phyloP scores from a whole-genome alignment of 2,888 invertebrate genomes.

The Onchidella celtica region DNA sequence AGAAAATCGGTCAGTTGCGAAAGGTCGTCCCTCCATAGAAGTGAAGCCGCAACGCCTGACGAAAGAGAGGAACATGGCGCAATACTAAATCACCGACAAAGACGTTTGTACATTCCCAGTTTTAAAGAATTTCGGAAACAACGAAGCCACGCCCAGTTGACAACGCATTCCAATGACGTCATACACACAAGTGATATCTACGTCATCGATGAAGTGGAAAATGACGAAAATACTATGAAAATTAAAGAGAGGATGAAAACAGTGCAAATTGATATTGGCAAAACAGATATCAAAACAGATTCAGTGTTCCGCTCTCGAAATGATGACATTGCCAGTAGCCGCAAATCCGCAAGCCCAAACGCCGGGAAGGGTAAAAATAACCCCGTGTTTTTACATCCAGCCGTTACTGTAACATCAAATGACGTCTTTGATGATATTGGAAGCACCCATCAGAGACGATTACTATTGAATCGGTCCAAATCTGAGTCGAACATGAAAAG shows the following conservation, averaged over 20 bases:
- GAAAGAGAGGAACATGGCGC: neutral
- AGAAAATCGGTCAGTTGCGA: neutral
- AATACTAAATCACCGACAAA: neutral
- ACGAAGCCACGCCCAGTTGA: neutral
- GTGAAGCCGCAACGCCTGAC: too few species aligned
- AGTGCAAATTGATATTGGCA: neutral
- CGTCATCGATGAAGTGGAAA: conserved; percentile 27
- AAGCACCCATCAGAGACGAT: neutral
- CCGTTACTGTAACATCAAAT: neutral
- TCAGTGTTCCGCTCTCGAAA: neutral
- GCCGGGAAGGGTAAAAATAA: neutral
- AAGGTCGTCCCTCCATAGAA: neutral
- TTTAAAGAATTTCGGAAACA: conserved; percentile 4
- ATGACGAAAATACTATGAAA: neutral
- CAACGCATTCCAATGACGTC: neutral
- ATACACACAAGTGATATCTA: conserved; percentile 16
- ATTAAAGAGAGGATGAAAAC: too few species aligned
- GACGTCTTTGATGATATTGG: neutral
- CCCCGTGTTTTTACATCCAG: conserved; percentile 19
- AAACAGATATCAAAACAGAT: too few species aligned
- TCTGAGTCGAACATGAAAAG: conserved; percentile 10
- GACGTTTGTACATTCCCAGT: conserved; percentile 31
- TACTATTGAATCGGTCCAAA: neutral
- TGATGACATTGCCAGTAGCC: neutral
- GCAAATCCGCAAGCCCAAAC: neutral